Evolutionary conservation across 2,113 vertebrate genomes (phyloP).

Genomic region (Brevimyrus niger): DNA sequence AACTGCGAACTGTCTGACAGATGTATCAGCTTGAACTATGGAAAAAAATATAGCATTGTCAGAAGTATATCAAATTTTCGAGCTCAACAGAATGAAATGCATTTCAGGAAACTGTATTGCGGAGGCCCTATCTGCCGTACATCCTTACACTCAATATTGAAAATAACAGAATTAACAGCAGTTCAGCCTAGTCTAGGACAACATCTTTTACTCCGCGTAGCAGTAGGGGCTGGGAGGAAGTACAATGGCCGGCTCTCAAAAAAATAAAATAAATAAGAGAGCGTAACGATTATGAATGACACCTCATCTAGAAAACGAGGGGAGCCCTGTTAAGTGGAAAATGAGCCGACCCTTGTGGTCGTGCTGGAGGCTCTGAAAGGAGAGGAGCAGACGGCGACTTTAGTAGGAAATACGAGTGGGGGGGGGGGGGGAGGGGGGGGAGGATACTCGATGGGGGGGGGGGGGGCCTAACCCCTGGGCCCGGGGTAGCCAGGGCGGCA

Average conservation of each 20-base stretch:
- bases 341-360: background rate
- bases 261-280: background rate
- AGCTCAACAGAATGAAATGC: constrained; percentile 7
- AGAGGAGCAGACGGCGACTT: background rate
- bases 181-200: background rate
- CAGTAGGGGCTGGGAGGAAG: background rate
- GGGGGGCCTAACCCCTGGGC: constrained; percentile 24
- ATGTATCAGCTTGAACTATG: constrained; percentile 28
- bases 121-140: background rate
- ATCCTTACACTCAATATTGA: background rate
- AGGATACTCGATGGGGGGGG: constrained; percentile 16
- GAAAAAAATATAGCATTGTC: constrained; percentile 24
- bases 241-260: background rate
- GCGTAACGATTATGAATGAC: constrained; percentile 1
- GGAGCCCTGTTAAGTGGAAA: background rate
- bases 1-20: constrained; percentile 35
- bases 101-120: background rate
- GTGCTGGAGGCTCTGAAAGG: background rate
- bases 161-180: background rate
- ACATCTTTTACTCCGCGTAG: background rate
- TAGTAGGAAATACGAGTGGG: background rate
- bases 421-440: background rate
- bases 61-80: constrained; percentile 9
- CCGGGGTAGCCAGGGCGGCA: constrained; percentile 31
- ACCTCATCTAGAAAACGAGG: constrained; percentile 7